Conservation (phyloP, 2,888 invertebrate species). For the Athalia rosae region DNA sequence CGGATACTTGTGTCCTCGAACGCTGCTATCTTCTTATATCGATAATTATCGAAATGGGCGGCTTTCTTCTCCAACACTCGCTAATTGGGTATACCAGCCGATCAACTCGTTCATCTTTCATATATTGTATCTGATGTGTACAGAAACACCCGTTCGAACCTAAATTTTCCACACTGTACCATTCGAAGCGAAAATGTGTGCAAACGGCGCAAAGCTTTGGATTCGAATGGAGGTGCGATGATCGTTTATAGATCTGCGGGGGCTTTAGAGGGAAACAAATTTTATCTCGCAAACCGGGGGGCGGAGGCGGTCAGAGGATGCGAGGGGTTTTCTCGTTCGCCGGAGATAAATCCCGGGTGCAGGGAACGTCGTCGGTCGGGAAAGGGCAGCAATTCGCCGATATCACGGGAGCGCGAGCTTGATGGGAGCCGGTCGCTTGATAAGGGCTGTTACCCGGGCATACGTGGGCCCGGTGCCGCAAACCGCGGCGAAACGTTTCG, state of each 20-base stretch:
- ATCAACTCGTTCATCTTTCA: too few species aligned
- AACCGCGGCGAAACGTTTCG: slow-evolving; percentile 18
- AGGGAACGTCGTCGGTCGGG: slow-evolving; percentile 21
- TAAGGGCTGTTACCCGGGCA: slow-evolving; percentile 51
- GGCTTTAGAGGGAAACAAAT: neutral
- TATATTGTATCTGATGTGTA: too few species aligned
- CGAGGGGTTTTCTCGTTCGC: slow-evolving; percentile 15
- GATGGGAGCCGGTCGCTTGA: slow-evolving; percentile 51
- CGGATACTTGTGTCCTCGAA: too few species aligned
- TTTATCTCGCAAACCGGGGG: neutral
- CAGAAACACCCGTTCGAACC: too few species aligned
- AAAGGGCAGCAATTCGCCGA: slow-evolving; percentile 52
- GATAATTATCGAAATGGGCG: too few species aligned
- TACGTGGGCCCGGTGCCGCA: slow-evolving; percentile 33
- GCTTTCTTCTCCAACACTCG: too few species aligned
- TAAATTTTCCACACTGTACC: too few species aligned
- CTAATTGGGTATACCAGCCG: too few species aligned
- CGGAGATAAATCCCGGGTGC: slow-evolving; percentile 23
- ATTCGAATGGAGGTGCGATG: too few species aligned
- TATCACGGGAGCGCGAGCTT: slow-evolving; percentile 54
- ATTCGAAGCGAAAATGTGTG: too few species aligned
- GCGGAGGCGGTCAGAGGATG: slow-evolving; percentile 1
- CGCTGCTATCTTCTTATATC: too few species aligned
- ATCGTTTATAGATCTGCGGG: neutral
- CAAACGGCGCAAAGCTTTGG: too few species aligned